Evolutionary conservation across 2,888 invertebrate species (phyloP).

Genomic region (Ophion ellenae): DNA sequence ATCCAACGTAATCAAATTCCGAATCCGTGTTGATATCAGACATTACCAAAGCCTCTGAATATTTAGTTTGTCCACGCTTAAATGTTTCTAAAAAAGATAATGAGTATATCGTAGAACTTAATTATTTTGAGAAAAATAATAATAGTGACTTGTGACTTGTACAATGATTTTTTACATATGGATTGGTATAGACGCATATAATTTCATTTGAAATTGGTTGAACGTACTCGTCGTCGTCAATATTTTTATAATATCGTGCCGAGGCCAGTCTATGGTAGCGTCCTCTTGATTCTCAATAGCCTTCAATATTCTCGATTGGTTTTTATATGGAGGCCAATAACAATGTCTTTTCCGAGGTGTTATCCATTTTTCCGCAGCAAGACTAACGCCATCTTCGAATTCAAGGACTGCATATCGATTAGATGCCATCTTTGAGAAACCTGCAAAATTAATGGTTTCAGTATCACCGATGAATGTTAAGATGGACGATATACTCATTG

Average conservation of each 20-base stretch:
- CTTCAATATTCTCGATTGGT: conserved; percentile 49
- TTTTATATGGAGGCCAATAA: conserved; percentile 57
- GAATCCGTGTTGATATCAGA: conserved; percentile 56
- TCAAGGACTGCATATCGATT: conserved; percentile 48
- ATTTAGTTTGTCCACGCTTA: conserved; percentile 43
- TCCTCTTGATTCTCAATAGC: conserved; percentile 56
- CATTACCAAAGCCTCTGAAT: conserved; percentile 40
- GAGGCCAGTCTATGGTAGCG: conserved; percentile 46
- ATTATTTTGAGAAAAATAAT: conserved; percentile 45
- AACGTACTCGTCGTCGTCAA: conserved; percentile 56
- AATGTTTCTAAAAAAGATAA: conserved; percentile 47
- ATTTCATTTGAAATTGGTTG: conserved; percentile 47
- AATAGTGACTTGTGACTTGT: conserved; percentile 38
- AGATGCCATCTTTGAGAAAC: conserved; percentile 37
- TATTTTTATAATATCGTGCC: conserved; percentile 57
- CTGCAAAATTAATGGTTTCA: conserved; percentile 48
- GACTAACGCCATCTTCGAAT: conserved; percentile 45
- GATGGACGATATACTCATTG: conserved; percentile 40
- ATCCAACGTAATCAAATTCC: conserved; percentile 38
- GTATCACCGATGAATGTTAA: conserved; percentile 39
- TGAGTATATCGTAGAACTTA: conserved; percentile 25
- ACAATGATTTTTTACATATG: conserved; percentile 41
- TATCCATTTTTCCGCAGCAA: conserved; percentile 43
- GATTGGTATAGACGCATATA: conserved; percentile 40
- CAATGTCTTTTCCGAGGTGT: conserved; percentile 47